Evolutionary conservation across 2,113 vertebrate species (phyloP).

Genomic region (Clinocottus analis): DNA sequence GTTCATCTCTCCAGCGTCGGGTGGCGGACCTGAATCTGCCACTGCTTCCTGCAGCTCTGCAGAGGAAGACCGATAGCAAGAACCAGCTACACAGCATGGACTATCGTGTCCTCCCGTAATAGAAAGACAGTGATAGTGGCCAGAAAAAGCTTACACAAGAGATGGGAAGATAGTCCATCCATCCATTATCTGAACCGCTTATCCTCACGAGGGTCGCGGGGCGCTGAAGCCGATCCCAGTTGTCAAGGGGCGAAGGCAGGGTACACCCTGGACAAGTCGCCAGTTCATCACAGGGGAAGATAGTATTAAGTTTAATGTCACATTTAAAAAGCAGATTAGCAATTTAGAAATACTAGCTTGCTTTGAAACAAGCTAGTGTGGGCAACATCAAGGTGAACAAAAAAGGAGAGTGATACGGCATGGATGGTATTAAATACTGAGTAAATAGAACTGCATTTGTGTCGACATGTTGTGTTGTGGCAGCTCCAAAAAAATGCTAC

Average conservation of each 20-base stretch:
- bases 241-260: no score
- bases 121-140: neutral
- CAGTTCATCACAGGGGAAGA: no score
- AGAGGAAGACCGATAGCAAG: constrained; percentile 80
- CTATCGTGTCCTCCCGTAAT: constrained; percentile 25
- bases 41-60: constrained; percentile 77
- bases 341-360: neutral
- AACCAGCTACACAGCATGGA: constrained; percentile 73
- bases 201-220: no score
- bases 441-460: neutral
- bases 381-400: neutral
- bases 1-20: constrained; percentile 70
- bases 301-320: neutral
- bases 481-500: constrained; percentile 28
- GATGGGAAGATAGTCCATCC: neutral
- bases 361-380: neutral
- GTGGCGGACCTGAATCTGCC: constrained; percentile 83
- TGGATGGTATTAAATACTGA: neutral
- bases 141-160: neutral
- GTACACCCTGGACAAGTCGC: no score
- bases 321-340: neutral
- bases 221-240: no score
- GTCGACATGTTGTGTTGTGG: constrained; percentile 9
- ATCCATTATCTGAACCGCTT: no score
- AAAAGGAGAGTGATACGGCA: neutral